phyloP scores from a whole-genome alignment of 2,888 invertebrate species.

The Xestia ashworthii region DNA sequence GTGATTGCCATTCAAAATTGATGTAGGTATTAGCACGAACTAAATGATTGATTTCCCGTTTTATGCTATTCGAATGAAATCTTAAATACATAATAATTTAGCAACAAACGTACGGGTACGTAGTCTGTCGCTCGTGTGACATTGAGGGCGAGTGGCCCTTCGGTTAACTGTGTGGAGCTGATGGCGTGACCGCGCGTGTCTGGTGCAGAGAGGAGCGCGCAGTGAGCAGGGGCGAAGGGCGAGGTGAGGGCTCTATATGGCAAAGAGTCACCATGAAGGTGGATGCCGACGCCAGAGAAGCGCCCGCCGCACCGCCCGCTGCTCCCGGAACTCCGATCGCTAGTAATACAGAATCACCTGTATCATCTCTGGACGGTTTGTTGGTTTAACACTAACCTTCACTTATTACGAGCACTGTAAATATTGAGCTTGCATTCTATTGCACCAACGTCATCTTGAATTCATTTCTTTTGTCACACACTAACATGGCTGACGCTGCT shows the following conservation, averaged over 20 bases:
- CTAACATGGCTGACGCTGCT: slow-evolving; percentile 68
- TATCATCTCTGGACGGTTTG: slow-evolving; percentile 88
- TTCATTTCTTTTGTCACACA: slow-evolving; percentile 58
- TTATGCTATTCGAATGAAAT: slow-evolving; percentile 12
- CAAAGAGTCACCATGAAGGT: slow-evolving; percentile 80
- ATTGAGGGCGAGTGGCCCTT: slow-evolving; percentile 50
- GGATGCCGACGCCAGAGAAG: slow-evolving; percentile 82
- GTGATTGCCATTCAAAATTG: slow-evolving; percentile 40
- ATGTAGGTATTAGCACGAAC: slow-evolving; percentile 19
- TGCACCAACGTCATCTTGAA: slow-evolving; percentile 58
- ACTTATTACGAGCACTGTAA: slow-evolving; percentile 71
- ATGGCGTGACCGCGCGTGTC: slow-evolving; percentile 81
- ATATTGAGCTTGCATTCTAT: slow-evolving; percentile 71
- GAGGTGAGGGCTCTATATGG: slow-evolving; percentile 78
- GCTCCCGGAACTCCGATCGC: slow-evolving; percentile 77
- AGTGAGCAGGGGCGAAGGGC: slow-evolving; percentile 73
- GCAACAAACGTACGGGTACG: slow-evolving; percentile 13
- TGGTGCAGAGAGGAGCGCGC: slow-evolving; percentile 82
- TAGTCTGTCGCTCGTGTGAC: slow-evolving; percentile 22
- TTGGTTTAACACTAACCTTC: slow-evolving; percentile 79
- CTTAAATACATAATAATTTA: slow-evolving; percentile 13
- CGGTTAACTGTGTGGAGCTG: slow-evolving; percentile 74
- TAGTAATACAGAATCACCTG: slow-evolving; percentile 88
- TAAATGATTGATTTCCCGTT: slow-evolving; percentile 23
- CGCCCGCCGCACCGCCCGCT: slow-evolving; percentile 76